Base-by-base conservation (phyloP, 2,888 invertebrate species). In the Acleris holmiana region DNA sequence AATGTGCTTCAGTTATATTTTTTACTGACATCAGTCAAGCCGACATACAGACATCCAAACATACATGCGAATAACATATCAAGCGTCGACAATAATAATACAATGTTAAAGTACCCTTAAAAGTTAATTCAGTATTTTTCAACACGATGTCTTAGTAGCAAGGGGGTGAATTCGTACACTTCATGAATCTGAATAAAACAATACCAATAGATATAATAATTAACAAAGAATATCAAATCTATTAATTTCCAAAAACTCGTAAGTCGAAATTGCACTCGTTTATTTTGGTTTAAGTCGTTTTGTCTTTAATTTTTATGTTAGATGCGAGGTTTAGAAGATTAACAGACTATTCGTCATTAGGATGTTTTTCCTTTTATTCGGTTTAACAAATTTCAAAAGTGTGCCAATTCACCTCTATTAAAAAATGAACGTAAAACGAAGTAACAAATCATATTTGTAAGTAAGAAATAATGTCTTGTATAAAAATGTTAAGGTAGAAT, bases 1-100 rank as follows among this genome's bases (percentile, higher is more conserved):
- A 91, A 90, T 86, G 89, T 88, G 82, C 77, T 82, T 80, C 73
- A 76, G 74, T 76, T 76, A 77, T 74, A 73, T 68, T 72, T 71
- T 69, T 75, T 73, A 76, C 73, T 75, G 77, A 79, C 76, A 77
- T 72, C 69, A 71, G 78, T 80, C 80, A 88, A 87, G 85, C 87
- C 76, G 80, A 81, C 80, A 85, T 77, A 73, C 72, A 76, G 73
- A 79, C 77, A 76, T 75, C 70, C 76, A 78, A 68, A 66, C 56
- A 63, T 71, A 63, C 68, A 69, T 72, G 72, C 72, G 68, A 71
- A 68, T 78, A 79, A 79, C 78, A 77, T 79, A 78, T 78, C 66
- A 77, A 80, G 76, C 76, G 61, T 61, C 59, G 58, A 67, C 56
- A 66, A 65, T 49, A 53, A 53, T 64, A 48, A 54, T 48, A 40